Percentiles rank a stretch among this genome's conserved stretches.
Conservation (phyloP, 2,797 vertebrate genomes). For the Pachyuromys duprasi region DNA sequence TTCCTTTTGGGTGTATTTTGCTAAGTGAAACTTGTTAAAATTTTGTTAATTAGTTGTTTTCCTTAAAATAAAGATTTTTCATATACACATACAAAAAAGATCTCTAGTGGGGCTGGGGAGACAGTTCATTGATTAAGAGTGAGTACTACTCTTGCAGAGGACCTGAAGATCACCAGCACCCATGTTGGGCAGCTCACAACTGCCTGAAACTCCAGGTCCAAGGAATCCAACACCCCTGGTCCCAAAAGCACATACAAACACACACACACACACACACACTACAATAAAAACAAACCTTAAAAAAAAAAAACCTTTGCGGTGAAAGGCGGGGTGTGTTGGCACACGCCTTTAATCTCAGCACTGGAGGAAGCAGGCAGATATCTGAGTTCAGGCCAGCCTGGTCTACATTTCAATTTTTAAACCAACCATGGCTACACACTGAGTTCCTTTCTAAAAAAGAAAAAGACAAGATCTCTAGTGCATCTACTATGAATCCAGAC, state of each 20-base stretch:
- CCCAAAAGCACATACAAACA: background rate
- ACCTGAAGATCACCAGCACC: background rate
- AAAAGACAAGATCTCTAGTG: background rate
- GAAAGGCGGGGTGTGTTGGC: too few relatives aligned
- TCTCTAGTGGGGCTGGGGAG: background rate
- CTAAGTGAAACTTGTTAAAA: too few relatives aligned
- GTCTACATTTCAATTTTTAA: background rate
- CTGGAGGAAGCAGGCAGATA: background rate
- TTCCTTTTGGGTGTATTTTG: too few relatives aligned
- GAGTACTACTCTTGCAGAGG: background rate
- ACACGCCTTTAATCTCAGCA: background rate
- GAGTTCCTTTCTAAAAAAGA: background rate
- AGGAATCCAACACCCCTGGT: background rate
- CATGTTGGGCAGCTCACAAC: background rate
- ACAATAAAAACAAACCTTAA: background rate
- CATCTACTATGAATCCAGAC: conserved; percentile 14
- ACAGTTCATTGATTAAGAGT: background rate
- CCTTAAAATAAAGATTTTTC: too few relatives aligned
- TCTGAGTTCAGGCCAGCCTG: background rate
- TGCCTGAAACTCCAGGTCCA: background rate
- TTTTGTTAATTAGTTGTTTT: too few relatives aligned
- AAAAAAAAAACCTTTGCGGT: too few relatives aligned
- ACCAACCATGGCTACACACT: background rate
- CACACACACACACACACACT: background rate
- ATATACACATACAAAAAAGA: background rate